Evolutionary conservation across 2,797 vertebrate genomes (phyloP), one percentile per base, ranked within the genome.

Genomic region (Tapirus indicus): DNA sequence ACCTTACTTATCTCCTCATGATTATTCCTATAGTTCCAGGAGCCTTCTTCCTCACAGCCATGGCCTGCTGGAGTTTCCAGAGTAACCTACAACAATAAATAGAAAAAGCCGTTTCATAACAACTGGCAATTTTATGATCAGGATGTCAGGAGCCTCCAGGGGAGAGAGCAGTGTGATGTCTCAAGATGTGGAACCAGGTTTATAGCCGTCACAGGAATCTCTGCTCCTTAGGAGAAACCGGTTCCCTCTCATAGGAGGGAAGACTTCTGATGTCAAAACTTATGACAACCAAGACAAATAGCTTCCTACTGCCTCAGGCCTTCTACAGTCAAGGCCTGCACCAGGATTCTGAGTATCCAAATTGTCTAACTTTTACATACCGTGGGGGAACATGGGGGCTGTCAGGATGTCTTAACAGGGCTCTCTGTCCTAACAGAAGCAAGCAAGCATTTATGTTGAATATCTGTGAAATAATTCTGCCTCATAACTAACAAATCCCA

Each of bases 31-130:
- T 25, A 75, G 18, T 89, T 20, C 10, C 6, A 18, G 23, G 23
- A 77, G 23, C n/a, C 8, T 64, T n/a, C 44, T 11, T 41, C 9
- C 25, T 86, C 21, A 71, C 1, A 68, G 79, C 64, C 66, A 41
- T 69, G 11, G 7, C 69, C 8, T 78, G n/a, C 60, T 38, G 5
- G 44, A 56, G 32, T 96, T 95, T 84, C 35, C 49, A 91, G 89
- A 96, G 32, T 71, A 80, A 66, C n/a, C 58, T 86, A 54, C 32
- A 49, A 66, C 90, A 83, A 89, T 44, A 44, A 41, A 87, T 52
- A 88, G 56, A 64, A 77, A 87, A 64, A 82, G 47, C 6, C 17
- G 29, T 69, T 84, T 78, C 2, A n/a, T 60, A 66, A 12, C 66
- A 91, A 88, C 38, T 35, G 38, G 44, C 10, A 52, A n/a, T 54